These are phyloP conservation scores for Enteromius afrohamiltoni DNA, from an alignment of 2,797 vertebrate species.

Conservation along the genomic window DNA sequence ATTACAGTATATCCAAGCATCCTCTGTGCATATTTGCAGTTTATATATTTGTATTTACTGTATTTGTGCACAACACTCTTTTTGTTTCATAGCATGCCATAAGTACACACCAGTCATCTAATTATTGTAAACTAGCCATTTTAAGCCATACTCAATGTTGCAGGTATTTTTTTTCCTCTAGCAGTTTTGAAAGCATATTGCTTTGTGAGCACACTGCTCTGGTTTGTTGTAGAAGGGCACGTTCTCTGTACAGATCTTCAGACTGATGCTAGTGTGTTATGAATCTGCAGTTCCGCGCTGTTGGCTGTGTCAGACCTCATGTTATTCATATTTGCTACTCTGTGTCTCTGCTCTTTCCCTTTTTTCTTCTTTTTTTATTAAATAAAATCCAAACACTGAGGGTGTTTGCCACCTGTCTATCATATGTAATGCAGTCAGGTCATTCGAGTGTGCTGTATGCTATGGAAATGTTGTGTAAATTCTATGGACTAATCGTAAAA, in stretches of 20 bases:
- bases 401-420: neutral
- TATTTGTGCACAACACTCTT: neutral
- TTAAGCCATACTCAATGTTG: neutral
- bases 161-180: neutral
- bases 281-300: conserved; percentile 29
- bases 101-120: neutral
- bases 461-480: conserved; percentile 50
- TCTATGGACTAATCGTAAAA: conserved; percentile 7
- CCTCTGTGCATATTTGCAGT: neutral
- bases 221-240: conserved; percentile 27
- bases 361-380: conserved; percentile 13
- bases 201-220: conserved; percentile 21
- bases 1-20: neutral
- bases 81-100: neutral
- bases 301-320: conserved; percentile 34
- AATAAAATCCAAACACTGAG: conserved; percentile 25
- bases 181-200: conserved; percentile 1
- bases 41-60: neutral
- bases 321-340: conserved; percentile 35
- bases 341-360: neutral
- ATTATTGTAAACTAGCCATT: conserved; percentile 5
- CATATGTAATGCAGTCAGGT: conserved; percentile 23
- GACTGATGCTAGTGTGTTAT: conserved; percentile 30
- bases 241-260: conserved; percentile 13
- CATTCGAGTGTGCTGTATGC: conserved; percentile 26